These are phyloP conservation scores for Drosophila nigritarsus DNA, from an alignment of 2,888 invertebrate genomes.

Conservation along the genomic window DNA sequence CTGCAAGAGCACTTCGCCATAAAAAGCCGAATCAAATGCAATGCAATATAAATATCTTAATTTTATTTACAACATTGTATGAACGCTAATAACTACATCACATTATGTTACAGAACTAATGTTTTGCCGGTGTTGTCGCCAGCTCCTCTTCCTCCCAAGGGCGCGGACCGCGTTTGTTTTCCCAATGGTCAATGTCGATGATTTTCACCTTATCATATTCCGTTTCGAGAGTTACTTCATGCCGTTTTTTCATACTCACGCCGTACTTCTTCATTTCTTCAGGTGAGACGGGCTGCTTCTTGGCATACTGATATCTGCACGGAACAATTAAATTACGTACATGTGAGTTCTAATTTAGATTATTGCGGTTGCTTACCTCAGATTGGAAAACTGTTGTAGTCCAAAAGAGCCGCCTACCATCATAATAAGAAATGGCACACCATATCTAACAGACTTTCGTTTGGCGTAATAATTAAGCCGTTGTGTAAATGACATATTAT, in stretches of 20 bases:
- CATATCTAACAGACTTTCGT: constrained; percentile 86
- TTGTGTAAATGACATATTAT: constrained; percentile 69
- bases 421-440: constrained; percentile 90
- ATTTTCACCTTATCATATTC: constrained; percentile 90
- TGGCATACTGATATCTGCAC: constrained; percentile 87
- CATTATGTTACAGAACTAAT: constrained; percentile 26
- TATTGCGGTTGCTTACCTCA: constrained; percentile 86
- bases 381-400: constrained; percentile 89
- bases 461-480: constrained; percentile 68
- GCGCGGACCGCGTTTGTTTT: constrained; percentile 93
- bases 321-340: constrained; percentile 1
- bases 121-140: constrained; percentile 23
- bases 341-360: constrained; percentile 5
- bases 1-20: not conserved
- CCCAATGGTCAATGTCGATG: constrained; percentile 93
- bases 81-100: constrained; percentile 19
- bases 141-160: constrained; percentile 90
- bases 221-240: constrained; percentile 90
- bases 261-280: constrained; percentile 90
- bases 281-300: constrained; percentile 86
- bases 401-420: constrained; percentile 92
- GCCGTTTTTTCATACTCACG: constrained; percentile 88
- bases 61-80: constrained; percentile 44
- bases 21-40: constrained; percentile 3
- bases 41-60: constrained; percentile 14